Evolutionary conservation across 2,888 invertebrate genomes (phyloP).

Genomic region (Colostygia pectinataria): DNA sequence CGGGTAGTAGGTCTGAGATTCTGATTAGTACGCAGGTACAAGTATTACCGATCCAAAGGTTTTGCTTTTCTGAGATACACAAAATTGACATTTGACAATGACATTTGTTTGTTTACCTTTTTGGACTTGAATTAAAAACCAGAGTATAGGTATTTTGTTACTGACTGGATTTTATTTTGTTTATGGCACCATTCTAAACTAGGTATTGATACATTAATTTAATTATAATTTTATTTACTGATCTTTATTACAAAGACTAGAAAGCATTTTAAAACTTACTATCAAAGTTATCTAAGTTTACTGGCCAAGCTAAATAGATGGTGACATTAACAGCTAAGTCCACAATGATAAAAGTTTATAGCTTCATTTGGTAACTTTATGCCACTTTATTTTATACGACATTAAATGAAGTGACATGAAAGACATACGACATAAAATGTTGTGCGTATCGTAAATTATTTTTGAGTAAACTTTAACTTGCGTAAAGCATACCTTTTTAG

Average conservation of each 20-base stretch:
- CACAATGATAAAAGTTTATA: slow-evolving; percentile 26
- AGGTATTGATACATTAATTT: not conserved
- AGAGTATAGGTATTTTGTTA: too few species aligned
- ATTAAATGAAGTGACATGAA: slow-evolving; percentile 21
- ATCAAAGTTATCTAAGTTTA: slow-evolving; percentile 12
- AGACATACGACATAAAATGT: slow-evolving; percentile 22
- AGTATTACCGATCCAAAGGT: too few species aligned
- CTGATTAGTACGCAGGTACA: too few species aligned
- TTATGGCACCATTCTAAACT: not conserved
- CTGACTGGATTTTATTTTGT: too few species aligned
- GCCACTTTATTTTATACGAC: slow-evolving; percentile 22
- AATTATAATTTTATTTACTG: not conserved
- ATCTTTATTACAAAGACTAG: not conserved
- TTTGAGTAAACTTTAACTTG: slow-evolving; percentile 27
- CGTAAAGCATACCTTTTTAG: slow-evolving; percentile 27
- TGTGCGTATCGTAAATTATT: slow-evolving; percentile 21
- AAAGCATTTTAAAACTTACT: slow-evolving; percentile 1
- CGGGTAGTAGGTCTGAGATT: too few species aligned
- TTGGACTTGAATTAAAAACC: too few species aligned
- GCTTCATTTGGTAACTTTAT: slow-evolving; percentile 26
- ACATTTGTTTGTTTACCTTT: too few species aligned
- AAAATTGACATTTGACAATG: too few species aligned
- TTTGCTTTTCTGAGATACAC: too few species aligned
- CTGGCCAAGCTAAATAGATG: slow-evolving; percentile 18
- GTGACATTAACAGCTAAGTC: slow-evolving; percentile 26